These are phyloP conservation scores for Paradoxurus hermaphroditus DNA, from an alignment of 2,113 vertebrate genomes.

Conservation along the genomic window DNA sequence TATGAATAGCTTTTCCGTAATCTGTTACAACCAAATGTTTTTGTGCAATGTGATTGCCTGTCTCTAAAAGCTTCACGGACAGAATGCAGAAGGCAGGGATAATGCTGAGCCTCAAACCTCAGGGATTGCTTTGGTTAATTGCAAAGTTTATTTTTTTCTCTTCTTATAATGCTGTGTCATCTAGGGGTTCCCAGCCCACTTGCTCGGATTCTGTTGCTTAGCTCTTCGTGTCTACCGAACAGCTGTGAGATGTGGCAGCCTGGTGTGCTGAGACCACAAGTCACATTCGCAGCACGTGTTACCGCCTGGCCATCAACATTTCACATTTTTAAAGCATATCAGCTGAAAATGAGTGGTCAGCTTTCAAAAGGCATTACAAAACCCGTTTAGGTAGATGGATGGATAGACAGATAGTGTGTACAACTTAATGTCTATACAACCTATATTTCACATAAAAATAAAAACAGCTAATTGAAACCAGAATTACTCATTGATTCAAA, in stretches of 20 bases:
- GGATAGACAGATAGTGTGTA: background rate
- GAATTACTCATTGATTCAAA: constrained; percentile 42
- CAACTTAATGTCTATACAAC: background rate
- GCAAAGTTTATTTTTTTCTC: constrained; percentile 17
- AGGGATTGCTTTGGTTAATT: constrained; percentile 50
- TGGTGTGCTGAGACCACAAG: constrained; percentile 13
- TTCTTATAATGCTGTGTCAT: constrained; percentile 35
- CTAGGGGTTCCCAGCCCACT: constrained; percentile 39
- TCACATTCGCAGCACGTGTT: background rate
- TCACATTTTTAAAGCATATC: constrained; percentile 37
- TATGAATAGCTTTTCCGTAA: background rate
- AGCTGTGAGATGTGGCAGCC: constrained; percentile 55
- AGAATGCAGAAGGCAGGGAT: background rate
- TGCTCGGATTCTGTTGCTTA: background rate
- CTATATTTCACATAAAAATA: constrained; percentile 16
- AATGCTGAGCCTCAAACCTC: constrained; percentile 30
- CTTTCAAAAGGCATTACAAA: background rate
- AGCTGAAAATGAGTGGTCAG: constrained; percentile 24
- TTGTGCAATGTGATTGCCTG: background rate
- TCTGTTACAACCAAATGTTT: background rate
- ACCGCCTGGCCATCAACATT: background rate
- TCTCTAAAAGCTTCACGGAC: constrained; percentile 4
- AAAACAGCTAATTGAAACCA: background rate
- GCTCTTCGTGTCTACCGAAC: constrained; percentile 45
- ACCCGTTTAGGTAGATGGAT: background rate